A percentile compares a stretch with the other conserved stretches of the same genome.
phyloP scores from a whole-genome alignment of 2,888 invertebrate species.

The Calephelis perditalis region DNA sequence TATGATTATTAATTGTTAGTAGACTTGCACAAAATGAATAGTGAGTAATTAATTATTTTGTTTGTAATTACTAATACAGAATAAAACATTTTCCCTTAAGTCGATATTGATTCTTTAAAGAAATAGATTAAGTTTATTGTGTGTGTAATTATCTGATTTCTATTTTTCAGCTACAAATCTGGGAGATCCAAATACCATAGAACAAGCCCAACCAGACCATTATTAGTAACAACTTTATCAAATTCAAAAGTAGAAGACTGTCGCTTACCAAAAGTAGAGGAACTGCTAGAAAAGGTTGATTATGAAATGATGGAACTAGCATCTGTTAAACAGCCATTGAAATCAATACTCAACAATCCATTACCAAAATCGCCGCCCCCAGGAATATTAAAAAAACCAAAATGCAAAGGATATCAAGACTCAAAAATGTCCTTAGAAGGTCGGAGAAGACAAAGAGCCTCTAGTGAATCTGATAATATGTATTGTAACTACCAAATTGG shows the following conservation, averaged over 20 bases:
- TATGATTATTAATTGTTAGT: background rate
- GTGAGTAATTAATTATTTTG: too few relatives aligned
- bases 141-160: background rate
- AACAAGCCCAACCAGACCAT: slow-evolving; percentile 56
- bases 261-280: slow-evolving; percentile 67
- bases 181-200: slow-evolving; percentile 57
- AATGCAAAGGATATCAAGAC: slow-evolving; percentile 51
- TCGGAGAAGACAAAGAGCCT: slow-evolving; percentile 63
- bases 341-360: slow-evolving; percentile 70
- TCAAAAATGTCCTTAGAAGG: slow-evolving; percentile 49
- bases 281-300: slow-evolving; percentile 63
- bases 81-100: too few relatives aligned
- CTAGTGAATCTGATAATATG: slow-evolving; percentile 71
- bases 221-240: slow-evolving; percentile 58
- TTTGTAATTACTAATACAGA: too few relatives aligned
- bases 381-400: slow-evolving; percentile 67
- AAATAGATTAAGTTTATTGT: background rate
- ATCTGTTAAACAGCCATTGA: slow-evolving; percentile 58
- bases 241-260: slow-evolving; percentile 61
- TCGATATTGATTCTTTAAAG: too few relatives aligned
- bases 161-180: slow-evolving; percentile 49
- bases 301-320: slow-evolving; percentile 63
- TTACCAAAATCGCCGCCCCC: slow-evolving; percentile 56
- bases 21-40: too few relatives aligned
- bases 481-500: slow-evolving; percentile 50